Base-by-base conservation (phyloP, 1,140 invertebrate genomes). In the Carposina sasakii region DNA sequence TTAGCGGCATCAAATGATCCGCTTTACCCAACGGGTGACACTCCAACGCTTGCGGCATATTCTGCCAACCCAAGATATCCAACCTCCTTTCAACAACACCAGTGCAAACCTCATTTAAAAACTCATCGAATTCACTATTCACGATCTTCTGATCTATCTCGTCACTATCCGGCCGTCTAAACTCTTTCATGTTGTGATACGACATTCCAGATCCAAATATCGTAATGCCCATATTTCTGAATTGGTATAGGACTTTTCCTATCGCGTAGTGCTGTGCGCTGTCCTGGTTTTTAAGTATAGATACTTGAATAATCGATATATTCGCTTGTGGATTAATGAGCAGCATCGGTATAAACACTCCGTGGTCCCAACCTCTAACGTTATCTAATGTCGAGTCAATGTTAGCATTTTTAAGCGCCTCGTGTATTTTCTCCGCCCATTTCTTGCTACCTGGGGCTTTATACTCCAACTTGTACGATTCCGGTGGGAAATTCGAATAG, bases 281-380 rank as follows among this genome's bases (percentile, higher is more conserved):
- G 48, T 79, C 67, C 48, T 83, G 77, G 43, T 70, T 75, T 0
- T 51, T 50, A 5, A 84, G 31, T 1, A 79, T 71, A 2, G 79
- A 84, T 5, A 84, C 23, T 52, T 84, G 79, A 9, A 81, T 44
- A 44, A 84, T 81, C 16, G 81, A 76, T 24, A 84, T 65, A 40
- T 78, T 63, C 1, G 79, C 79, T 24, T 64, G 41, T 8, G 79
- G 79, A 33, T 30, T 20, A 8, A 52, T 46, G 9, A 52, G 16
- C 45, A 52, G 31, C 57, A 55, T 52, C 19, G 57, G 48, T 33
- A 83, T 76, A 44, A 83, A 83, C 1, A 81, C 76, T 33, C 79
- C 79, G 52, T 83, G 79, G 39, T 83, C 79, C 79, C 79, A 81
- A 52, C 77, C 77, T 58, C 79, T 60, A n/a, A n/a, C n/a, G n/a